A percentile compares a stretch with the other conserved stretches of the same genome.
phyloP scores from a whole-genome alignment of 2,113 vertebrate species.

The Brachypteracias leptosomus region DNA sequence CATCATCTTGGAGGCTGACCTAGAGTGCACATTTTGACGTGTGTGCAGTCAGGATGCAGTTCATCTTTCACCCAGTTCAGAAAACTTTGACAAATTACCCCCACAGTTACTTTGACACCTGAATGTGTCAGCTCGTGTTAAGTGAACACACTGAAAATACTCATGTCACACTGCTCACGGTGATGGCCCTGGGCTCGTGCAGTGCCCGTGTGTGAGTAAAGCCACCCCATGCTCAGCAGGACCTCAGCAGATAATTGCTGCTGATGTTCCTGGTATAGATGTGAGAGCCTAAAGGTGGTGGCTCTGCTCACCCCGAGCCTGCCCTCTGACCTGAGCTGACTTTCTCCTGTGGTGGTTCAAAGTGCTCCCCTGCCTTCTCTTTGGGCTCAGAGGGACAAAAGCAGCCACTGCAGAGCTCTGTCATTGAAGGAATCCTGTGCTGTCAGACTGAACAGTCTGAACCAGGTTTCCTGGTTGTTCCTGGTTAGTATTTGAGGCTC shows the following conservation, averaged over 20 bases:
- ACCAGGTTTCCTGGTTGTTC: background rate
- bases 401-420: rapidly evolving
- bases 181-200: rapidly evolving
- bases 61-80: background rate
- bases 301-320: rapidly evolving
- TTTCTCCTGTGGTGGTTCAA: rapidly evolving
- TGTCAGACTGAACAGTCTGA: background rate
- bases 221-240: rapidly evolving
- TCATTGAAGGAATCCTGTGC: background rate
- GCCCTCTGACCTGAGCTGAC: background rate
- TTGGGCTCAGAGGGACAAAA: rapidly evolving
- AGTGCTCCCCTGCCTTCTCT: background rate
- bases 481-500: rapidly evolving
- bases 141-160: rapidly evolving
- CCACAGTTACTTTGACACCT: rapidly evolving
- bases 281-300: rapidly evolving
- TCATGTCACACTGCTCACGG: rapidly evolving
- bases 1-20: background rate
- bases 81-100: background rate
- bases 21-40: rapidly evolving
- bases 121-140: rapidly evolving
- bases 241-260: background rate
- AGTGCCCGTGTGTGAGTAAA: rapidly evolving
- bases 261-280: rapidly evolving
- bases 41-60: background rate